Evolutionary conservation across 1,140 invertebrate genomes (phyloP).

Genomic region (Leptonema lineaticorne): DNA sequence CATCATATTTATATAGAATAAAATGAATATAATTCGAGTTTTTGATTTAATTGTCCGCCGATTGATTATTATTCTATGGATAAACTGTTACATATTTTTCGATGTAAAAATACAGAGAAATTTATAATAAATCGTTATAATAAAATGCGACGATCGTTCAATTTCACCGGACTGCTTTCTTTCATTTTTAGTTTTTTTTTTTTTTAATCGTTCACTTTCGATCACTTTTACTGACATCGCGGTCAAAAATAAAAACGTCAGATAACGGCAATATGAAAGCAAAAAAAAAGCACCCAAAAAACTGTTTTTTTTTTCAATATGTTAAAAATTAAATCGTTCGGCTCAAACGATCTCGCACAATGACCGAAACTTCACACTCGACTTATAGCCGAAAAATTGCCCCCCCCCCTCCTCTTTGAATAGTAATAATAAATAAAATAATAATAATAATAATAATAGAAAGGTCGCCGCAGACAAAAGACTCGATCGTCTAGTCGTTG

Average conservation of each 20-base stretch:
- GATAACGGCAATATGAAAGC: neutral
- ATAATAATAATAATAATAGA: neutral
- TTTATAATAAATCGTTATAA: too few relatives aligned
- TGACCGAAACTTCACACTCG: conserved; percentile 14
- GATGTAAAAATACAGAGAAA: too few relatives aligned
- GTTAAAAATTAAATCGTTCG: conserved; percentile 26
- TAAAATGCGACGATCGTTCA: too few relatives aligned
- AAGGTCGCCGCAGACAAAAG: conserved; percentile 5
- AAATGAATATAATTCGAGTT: too few relatives aligned
- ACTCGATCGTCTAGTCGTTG: conserved; percentile 5
- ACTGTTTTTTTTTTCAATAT: too few relatives aligned
- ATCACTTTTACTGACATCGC: conserved; percentile 4
- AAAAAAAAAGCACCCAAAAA: conserved; percentile 11
- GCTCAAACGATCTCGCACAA: conserved; percentile 12
- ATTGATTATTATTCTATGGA: too few relatives aligned
- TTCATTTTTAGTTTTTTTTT: conserved; percentile 9
- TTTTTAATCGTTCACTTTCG: conserved; percentile 19
- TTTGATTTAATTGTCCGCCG: too few relatives aligned
- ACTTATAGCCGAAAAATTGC: too few relatives aligned
- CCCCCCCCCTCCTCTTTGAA: too few relatives aligned
- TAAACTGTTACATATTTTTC: too few relatives aligned
- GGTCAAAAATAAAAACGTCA: too few relatives aligned
- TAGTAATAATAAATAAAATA: neutral
- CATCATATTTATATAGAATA: too few relatives aligned
- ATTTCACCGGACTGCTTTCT: conserved; percentile 7